These are phyloP conservation scores for Emys orbicularis DNA, from an alignment of 2,797 vertebrate species.

Conservation along the genomic window DNA sequence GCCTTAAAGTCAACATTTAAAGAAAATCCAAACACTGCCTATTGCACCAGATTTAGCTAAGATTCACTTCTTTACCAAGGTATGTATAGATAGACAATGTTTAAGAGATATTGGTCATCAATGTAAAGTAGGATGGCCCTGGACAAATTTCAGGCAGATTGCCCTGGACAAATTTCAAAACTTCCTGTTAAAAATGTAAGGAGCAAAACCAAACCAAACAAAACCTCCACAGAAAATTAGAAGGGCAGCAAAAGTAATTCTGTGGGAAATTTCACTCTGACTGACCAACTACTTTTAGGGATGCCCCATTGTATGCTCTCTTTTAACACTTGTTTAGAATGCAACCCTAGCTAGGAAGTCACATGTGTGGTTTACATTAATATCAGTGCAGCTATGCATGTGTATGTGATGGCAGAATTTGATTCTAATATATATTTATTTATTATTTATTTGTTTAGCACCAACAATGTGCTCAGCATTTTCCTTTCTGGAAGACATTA, in stretches of 20 bases:
- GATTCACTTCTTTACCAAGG: background rate
- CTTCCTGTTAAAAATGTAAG: too few species aligned
- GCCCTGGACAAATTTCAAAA: too few species aligned
- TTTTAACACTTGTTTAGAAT: background rate
- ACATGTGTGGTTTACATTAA: background rate
- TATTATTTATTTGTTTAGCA: background rate
- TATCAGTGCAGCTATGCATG: background rate
- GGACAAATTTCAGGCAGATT: too few species aligned
- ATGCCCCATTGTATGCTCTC: background rate
- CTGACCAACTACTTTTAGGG: background rate
- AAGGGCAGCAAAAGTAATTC: background rate
- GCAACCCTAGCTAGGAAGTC: background rate
- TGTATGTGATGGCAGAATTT: background rate
- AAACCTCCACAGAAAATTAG: background rate
- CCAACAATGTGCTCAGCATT: background rate
- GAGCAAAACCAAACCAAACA: background rate
- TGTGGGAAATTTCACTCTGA: background rate
- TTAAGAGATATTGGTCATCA: too few species aligned
- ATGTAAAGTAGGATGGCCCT: too few species aligned
- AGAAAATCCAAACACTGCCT: background rate
- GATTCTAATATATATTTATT: background rate
- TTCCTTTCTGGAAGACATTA: background rate
- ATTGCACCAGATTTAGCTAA: background rate
- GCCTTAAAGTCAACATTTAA: background rate
- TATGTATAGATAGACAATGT: too few species aligned